phyloP scores from a whole-genome alignment of 2,888 invertebrate genomes.

The Drosophila sordidula region DNA sequence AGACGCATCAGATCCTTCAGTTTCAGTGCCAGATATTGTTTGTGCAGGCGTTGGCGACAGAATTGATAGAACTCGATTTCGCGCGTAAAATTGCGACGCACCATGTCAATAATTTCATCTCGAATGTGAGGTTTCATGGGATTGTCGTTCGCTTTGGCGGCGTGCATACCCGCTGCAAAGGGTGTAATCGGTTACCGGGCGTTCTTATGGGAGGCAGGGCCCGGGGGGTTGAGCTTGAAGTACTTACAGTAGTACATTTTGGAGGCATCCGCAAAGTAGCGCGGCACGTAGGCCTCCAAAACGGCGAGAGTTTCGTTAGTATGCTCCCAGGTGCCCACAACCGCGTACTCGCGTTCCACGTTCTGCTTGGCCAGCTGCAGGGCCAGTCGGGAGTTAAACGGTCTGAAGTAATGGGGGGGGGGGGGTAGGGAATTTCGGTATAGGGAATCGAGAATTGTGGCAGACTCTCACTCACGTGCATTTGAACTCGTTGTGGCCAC shows the following conservation, averaged over 20 bases:
- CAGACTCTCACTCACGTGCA: constrained; percentile 89
- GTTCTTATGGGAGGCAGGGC: no score
- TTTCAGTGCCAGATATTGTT: constrained; percentile 90
- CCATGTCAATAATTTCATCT: constrained; percentile 92
- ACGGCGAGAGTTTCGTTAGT: constrained; percentile 93
- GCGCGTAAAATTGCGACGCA: constrained; percentile 93
- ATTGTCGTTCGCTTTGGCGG: constrained; percentile 90
- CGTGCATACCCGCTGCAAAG: constrained; percentile 74
- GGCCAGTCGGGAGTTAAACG: constrained; percentile 93
- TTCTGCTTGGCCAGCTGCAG: constrained; percentile 93
- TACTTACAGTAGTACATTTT: constrained; percentile 88
- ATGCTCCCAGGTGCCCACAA: constrained; percentile 94
- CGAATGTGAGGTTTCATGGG: constrained; percentile 94
- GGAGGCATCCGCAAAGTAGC: constrained; percentile 92
- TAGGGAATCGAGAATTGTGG: neutral
- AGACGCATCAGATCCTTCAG: constrained; percentile 69
- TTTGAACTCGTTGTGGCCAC: constrained; percentile 91
- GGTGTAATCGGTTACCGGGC: neutral
- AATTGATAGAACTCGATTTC: constrained; percentile 97
- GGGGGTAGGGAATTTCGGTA: neutral
- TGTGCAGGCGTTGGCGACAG: constrained; percentile 92
- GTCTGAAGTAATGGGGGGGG: constrained; percentile 86
- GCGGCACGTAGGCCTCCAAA: constrained; percentile 93
- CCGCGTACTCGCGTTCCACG: constrained; percentile 93
- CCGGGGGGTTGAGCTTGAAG: neutral